A percentile compares a stretch with the other conserved stretches of the same genome.
These are phyloP conservation scores for Rhyzopertha dominica DNA, from an alignment of 1,140 invertebrate species.

Conservation along the genomic window DNA sequence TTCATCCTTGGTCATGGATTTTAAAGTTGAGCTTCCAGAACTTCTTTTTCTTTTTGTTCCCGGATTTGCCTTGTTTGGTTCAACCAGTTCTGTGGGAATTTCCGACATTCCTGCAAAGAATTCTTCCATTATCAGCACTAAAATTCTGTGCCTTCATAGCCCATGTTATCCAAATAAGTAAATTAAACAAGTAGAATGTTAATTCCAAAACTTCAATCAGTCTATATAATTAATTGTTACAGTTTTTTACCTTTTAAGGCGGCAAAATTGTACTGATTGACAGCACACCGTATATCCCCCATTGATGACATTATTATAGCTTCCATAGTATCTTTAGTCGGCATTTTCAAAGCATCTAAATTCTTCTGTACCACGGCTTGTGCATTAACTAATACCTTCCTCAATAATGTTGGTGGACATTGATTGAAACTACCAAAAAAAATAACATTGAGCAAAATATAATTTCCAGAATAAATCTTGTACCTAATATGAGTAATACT, in stretches of 20 bases:
- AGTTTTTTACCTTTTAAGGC: slow-evolving; percentile 56
- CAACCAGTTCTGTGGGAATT: slow-evolving; percentile 22
- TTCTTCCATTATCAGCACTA: slow-evolving; percentile 7
- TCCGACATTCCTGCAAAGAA: slow-evolving; percentile 23
- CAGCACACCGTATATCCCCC: slow-evolving; percentile 64
- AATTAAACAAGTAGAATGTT: too few relatives aligned
- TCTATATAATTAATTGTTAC: slow-evolving; percentile 2
- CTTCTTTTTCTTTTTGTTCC: slow-evolving; percentile 33
- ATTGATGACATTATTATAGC: slow-evolving; percentile 61
- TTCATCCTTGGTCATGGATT: slow-evolving; percentile 58
- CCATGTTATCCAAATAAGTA: too few relatives aligned
- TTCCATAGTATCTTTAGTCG: slow-evolving; percentile 54
- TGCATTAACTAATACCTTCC: slow-evolving; percentile 60
- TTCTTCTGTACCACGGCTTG: slow-evolving; percentile 50
- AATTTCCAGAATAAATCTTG: slow-evolving; percentile 33
- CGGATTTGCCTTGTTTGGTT: slow-evolving; percentile 42
- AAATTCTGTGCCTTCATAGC: too few relatives aligned
- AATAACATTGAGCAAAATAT: slow-evolving; percentile 4
- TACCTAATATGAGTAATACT: slow-evolving; percentile 59
- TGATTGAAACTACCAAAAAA: slow-evolving; percentile 56
- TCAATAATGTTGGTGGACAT: slow-evolving; percentile 58
- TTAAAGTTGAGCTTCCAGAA: slow-evolving; percentile 40
- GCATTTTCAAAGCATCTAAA: slow-evolving; percentile 50
- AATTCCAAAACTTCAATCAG: too few relatives aligned
- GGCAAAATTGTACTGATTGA: slow-evolving; percentile 67